Conservation (phyloP, 2,113 vertebrate species). For the Tragelaphus strepsiceros region DNA sequence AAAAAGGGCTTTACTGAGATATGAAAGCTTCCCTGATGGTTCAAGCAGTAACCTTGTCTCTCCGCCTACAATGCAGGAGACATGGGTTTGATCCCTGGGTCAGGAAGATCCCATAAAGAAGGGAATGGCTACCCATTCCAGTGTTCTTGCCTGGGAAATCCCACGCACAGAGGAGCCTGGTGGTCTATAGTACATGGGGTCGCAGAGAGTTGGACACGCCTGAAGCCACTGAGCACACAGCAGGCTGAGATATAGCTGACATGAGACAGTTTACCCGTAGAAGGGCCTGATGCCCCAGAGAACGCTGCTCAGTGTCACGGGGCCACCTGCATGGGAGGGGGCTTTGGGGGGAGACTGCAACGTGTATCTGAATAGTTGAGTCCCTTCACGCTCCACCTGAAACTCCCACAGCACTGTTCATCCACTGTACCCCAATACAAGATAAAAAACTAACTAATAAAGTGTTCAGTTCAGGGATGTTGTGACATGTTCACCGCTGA, state of each 20-base stretch:
- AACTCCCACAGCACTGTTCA: too few species aligned
- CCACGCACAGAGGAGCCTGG: neutral
- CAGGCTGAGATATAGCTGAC: neutral
- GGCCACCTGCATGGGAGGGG: neutral
- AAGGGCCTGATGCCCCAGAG: neutral
- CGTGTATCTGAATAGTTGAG: fast-evolving
- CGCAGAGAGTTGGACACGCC: neutral
- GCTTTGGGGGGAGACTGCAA: fast-evolving
- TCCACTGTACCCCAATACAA: neutral
- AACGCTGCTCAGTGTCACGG: fast-evolving
- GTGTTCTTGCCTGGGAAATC: neutral
- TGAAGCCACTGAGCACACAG: neutral
- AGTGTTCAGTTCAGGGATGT: neutral
- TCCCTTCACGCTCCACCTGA: neutral
- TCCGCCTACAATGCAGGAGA: neutral
- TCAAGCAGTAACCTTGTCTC: neutral
- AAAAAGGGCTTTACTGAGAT: neutral
- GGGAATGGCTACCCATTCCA: neutral
- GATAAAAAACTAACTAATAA: fast-evolving
- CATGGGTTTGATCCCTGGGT: neutral
- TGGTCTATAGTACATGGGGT: neutral
- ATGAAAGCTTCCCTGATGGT: neutral
- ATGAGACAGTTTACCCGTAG: neutral
- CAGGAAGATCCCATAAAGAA: neutral
- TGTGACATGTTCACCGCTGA: too few species aligned